Conservation (phyloP, 2,888 invertebrate species). For the Catocala nupta region DNA sequence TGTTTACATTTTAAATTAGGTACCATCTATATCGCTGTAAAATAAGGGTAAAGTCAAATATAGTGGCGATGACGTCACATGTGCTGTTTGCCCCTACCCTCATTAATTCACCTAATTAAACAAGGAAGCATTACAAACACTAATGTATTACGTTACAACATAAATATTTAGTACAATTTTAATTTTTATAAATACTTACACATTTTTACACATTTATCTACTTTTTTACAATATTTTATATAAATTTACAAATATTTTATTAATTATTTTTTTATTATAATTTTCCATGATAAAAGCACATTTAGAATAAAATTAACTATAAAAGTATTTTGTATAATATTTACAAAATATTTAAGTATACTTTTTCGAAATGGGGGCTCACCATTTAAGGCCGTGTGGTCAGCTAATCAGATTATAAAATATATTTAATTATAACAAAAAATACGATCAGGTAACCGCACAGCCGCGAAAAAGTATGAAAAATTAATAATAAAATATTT, state of each 20-base stretch:
- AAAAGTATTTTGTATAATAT: conserved; percentile 44
- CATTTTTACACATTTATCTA: conserved; percentile 55
- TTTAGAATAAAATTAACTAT: conserved; percentile 32
- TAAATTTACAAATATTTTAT: conserved; percentile 48
- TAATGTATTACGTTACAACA: conserved; percentile 48
- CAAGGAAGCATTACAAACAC: conserved; percentile 50
- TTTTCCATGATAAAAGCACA: conserved; percentile 51
- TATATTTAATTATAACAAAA: conserved; percentile 30
- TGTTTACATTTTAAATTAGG: conserved; percentile 36
- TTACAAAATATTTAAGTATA: conserved; percentile 57
- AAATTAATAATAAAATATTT: conserved; percentile 36
- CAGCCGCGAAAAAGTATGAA: conserved; percentile 73
- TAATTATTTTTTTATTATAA: conserved; percentile 33
- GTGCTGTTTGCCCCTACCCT: conserved; percentile 24
- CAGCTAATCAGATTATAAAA: conserved; percentile 65
- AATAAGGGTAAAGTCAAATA: conserved; percentile 23
- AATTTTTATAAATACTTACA: conserved; percentile 47
- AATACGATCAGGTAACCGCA: conserved; percentile 66
- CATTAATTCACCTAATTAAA: conserved; percentile 33
- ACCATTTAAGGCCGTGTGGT: conserved; percentile 71
- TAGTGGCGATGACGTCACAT: conserved; percentile 9
- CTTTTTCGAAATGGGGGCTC: conserved; percentile 84
- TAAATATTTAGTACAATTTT: conserved; percentile 53
- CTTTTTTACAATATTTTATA: conserved; percentile 45
- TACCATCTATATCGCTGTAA: conserved; percentile 26